Evolutionary conservation across 1,140 invertebrate genomes (phyloP), one percentile per base, ranked within the genome.

Genomic region (Lineus longissimus): DNA sequence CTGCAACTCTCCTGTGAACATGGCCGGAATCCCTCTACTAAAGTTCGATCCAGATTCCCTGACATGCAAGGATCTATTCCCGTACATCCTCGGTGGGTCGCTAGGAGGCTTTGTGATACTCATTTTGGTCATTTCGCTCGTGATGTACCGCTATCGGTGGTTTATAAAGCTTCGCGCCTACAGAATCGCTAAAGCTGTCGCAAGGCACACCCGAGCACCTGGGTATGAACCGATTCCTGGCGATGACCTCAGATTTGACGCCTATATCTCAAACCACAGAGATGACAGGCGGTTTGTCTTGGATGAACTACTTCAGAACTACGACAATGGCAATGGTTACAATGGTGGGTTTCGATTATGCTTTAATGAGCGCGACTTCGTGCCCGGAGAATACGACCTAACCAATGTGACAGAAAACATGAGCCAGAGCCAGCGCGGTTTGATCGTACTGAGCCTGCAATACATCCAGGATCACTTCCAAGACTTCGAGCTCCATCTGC

Each of bases 131-230:
- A 29, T 29, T 4, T 6, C 27, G 6, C 27, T 29, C 11, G 51
- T 54, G 51, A 29, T 29, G 22, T 54, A 54, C 51, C 22, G 51
- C 22, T 54, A 54, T 17, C 51, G 51, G 4, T 54, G 51, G 51
- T 25, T 25, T 11, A 54, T 54, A 4, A 23, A 29, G 11, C 27
- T 54, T 17, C 51, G 51, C 4, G 27, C 27, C 4, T 54, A 54
- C 17, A 54, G 51, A 17, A 6, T 29, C 17, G 27, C 6, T 7
- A 4, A 54, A 23, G 51, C 22, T 17, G 17, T 23, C 4, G 4
- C 6, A 11, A 29, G 11, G 4, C 6, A 7, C 11, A 11, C 22
- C 51, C 51, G 17, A 6, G 6, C 33, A 36, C 51, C 22, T 23
- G 51, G 17, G 11, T 54, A 54, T 17, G 51, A 54, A 29, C 51